Evolutionary conservation across 2,888 invertebrate species (phyloP).

Genomic region (Polyommatus iphigenia): DNA sequence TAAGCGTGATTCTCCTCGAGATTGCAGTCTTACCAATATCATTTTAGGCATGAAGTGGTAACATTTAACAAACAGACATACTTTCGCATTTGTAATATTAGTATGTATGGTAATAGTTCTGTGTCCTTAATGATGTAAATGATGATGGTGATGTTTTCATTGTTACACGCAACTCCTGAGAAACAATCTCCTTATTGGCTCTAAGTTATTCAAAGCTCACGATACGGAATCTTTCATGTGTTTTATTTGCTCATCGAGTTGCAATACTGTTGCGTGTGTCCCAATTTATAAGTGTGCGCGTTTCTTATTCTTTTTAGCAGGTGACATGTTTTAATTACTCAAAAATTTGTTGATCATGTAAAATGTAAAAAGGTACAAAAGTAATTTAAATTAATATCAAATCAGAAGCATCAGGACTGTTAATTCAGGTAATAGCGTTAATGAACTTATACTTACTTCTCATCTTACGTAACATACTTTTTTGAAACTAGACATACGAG

Average conservation of each 20-base stretch:
- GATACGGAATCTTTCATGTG: constrained; percentile 61
- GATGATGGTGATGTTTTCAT: not conserved
- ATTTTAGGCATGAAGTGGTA: too few relatives aligned
- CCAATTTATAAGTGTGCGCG: constrained; percentile 43
- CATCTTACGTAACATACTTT: too few relatives aligned
- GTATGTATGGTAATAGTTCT: too few relatives aligned
- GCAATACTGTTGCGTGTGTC: constrained; percentile 56
- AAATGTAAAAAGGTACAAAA: not conserved
- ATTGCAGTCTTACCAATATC: too few relatives aligned
- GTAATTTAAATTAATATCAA: not conserved
- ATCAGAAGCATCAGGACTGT: too few relatives aligned
- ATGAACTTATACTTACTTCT: too few relatives aligned
- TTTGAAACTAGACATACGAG: too few relatives aligned
- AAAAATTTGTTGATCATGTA: too few relatives aligned
- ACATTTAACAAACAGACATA: too few relatives aligned
- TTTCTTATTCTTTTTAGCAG: not conserved
- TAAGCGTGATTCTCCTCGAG: too few relatives aligned
- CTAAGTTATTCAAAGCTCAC: constrained; percentile 72
- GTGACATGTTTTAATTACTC: not conserved
- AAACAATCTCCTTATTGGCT: constrained; percentile 69
- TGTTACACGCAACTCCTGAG: constrained; percentile 37
- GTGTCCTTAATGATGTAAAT: not conserved
- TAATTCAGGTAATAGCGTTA: too few relatives aligned
- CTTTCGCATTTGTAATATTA: too few relatives aligned
- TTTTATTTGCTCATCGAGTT: constrained; percentile 77